phyloP scores from a whole-genome alignment of 1,140 invertebrate species.

The Drosophila lacertosa region DNA sequence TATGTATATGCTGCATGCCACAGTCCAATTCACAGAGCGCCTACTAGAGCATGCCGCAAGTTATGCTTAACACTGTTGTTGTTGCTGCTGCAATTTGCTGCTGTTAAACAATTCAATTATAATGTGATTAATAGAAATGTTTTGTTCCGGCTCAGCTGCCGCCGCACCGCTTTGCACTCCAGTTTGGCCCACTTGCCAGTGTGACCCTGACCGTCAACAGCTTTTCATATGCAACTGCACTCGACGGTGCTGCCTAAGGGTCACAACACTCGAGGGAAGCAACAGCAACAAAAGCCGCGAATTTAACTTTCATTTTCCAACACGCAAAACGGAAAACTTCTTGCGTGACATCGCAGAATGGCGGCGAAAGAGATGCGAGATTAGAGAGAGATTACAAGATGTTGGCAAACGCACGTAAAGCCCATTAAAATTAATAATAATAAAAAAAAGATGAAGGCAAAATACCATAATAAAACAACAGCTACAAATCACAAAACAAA shows the following conservation, averaged over 20 bases:
- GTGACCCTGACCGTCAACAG: conserved; percentile 18
- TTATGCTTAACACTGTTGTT: conserved; percentile 55
- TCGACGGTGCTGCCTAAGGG: conserved; percentile 49
- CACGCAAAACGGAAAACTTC: conserved; percentile 73
- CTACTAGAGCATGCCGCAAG: conserved; percentile 72
- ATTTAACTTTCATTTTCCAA: conserved; percentile 79
- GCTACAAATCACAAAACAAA: conserved; percentile 52
- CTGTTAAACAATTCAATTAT: conserved; percentile 74
- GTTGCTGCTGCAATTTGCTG: conserved; percentile 28
- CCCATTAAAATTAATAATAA: conserved; percentile 77
- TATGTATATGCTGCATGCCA: conserved; percentile 69
- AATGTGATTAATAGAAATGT: conserved; percentile 72
- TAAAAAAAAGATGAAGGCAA: conserved; percentile 58
- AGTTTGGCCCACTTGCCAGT: conserved; percentile 21
- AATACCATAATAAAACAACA: conserved; percentile 32
- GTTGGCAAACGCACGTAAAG: conserved; percentile 55
- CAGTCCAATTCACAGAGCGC: conserved; percentile 71
- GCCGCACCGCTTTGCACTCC: conserved; percentile 34
- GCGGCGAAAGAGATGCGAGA: conserved; percentile 32
- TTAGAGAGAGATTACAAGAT: conserved; percentile 7
- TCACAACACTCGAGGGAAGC: conserved; percentile 38
- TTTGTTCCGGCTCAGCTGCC: conserved; percentile 59
- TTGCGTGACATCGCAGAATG: conserved; percentile 66
- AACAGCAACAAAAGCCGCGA: conserved; percentile 25
- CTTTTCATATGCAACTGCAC: not conserved